A percentile compares a stretch with the other conserved stretches of the same genome.
phyloP scores from a whole-genome alignment of 2,113 vertebrate species.

The Xenus cinereus region DNA sequence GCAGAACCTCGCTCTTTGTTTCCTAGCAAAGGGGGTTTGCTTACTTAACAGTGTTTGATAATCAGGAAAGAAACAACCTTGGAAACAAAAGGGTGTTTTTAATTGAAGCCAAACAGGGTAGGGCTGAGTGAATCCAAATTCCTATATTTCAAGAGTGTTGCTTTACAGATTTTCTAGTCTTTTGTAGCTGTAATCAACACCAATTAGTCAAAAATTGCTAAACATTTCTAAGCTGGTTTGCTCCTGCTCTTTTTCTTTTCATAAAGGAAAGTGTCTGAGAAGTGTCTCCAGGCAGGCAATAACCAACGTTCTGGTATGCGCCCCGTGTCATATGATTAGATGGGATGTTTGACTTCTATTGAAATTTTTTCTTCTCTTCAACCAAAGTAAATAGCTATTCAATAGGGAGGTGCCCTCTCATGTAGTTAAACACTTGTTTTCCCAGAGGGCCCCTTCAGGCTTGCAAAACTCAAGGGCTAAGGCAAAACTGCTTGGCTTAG shows the following conservation, averaged over 20 bases:
- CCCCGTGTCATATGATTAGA: background rate
- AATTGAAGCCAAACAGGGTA: background rate
- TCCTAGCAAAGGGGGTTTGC: background rate
- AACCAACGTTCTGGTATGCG: background rate
- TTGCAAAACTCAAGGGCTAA: background rate
- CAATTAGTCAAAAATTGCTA: background rate
- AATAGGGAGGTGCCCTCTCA: background rate
- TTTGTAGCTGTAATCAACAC: background rate
- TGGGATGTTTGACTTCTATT: background rate
- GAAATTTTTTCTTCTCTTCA: background rate
- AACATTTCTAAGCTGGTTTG: background rate
- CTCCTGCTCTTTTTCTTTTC: background rate
- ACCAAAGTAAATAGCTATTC: conserved; percentile 37
- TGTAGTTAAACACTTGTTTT: background rate
- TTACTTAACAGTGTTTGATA: background rate
- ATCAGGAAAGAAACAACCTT: background rate
- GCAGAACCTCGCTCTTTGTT: background rate
- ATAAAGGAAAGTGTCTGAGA: background rate
- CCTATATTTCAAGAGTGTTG: background rate
- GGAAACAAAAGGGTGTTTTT: background rate
- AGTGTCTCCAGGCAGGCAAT: background rate
- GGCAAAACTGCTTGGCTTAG: background rate
- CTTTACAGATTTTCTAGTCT: background rate
- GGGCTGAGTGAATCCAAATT: background rate
- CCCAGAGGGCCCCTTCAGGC: background rate